Evolutionary conservation across 2,888 invertebrate species (phyloP).

Genomic region (Eudemis profundana): DNA sequence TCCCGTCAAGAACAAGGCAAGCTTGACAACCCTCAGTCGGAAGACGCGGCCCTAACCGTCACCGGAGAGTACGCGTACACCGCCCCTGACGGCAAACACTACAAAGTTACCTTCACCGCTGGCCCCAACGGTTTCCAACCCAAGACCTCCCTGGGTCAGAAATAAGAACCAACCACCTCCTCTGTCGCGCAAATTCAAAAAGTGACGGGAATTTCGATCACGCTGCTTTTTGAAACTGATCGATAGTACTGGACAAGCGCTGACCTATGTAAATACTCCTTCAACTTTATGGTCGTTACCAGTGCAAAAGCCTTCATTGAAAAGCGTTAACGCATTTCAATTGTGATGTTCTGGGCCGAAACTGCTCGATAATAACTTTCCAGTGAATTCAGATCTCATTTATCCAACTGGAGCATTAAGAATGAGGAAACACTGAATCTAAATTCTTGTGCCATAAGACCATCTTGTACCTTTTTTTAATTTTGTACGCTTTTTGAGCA

Average conservation of each 20-base stretch:
- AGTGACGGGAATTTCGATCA: background rate
- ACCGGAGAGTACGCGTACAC: slow-evolving; percentile 87
- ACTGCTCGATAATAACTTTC: slow-evolving; percentile 15
- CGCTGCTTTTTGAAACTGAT: background rate
- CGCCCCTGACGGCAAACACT: slow-evolving; percentile 88
- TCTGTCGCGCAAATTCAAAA: background rate
- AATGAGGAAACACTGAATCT: slow-evolving; percentile 59
- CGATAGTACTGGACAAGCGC: slow-evolving; percentile 8
- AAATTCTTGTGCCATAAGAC: slow-evolving; percentile 79
- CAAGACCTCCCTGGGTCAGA: slow-evolving; percentile 80
- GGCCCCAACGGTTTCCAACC: slow-evolving; percentile 87
- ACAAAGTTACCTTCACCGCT: slow-evolving; percentile 87
- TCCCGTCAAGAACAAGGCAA: slow-evolving; percentile 87
- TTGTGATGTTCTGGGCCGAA: slow-evolving; percentile 9
- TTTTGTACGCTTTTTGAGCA: slow-evolving; percentile 52
- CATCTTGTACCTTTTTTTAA: slow-evolving; percentile 66
- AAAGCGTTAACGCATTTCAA: slow-evolving; percentile 4
- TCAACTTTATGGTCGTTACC: slow-evolving; percentile 17
- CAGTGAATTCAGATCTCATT: slow-evolving; percentile 63
- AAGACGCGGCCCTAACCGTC: slow-evolving; percentile 87
- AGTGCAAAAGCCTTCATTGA: slow-evolving; percentile 11
- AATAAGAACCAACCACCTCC: slow-evolving; percentile 50
- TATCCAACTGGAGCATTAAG: slow-evolving; percentile 51
- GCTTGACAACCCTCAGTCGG: slow-evolving; percentile 86
- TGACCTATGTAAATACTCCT: slow-evolving; percentile 39